Base-by-base conservation (phyloP, 1,140 invertebrate genomes). In the Sitophilus oryzae region DNA sequence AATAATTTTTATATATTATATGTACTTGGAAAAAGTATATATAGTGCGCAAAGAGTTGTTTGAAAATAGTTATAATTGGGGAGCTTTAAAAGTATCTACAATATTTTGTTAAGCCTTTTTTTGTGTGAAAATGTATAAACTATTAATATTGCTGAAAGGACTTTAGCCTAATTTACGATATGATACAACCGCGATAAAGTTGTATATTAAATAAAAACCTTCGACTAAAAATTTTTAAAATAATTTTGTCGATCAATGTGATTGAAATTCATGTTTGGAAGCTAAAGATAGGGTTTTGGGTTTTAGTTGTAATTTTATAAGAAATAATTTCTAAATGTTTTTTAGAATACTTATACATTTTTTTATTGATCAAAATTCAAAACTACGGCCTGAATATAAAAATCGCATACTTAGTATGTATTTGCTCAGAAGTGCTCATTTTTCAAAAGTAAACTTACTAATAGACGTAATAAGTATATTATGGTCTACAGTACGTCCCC, bases 81-180 rank as follows among this genome's bases (percentile, higher is more conserved):
- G 14, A 47, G 34, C 36, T 47, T 11, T 22, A 47, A 47, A 25
- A 25, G 6, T 23, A 25, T 18, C 3, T n/a, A 4, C 4, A 14
- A 19, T 5, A 20, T 4, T 11, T 9, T 43, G 41, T 43, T 19
- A n/a, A n/a, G n/a, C n/a, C n/a, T n/a, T n/a, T n/a, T n/a, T n/a
- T n/a, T n/a, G n/a, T n/a, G n/a, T n/a, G n/a, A n/a, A n/a, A n/a
- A n/a, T n/a, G n/a, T n/a, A n/a, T n/a, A n/a, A n/a, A n/a, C n/a
- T n/a, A n/a, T n/a, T n/a, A 23, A 30, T 51, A 46, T 64, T 63
- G 63, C 62, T 67, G 61, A 47, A 58, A 52, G 63, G 63, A 61
- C 58, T 59, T 65, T 63, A 67, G 61, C 60, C 64, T 62, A 45
- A n/a, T 10, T 46, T 14, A 6, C 25, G 11, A 30, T 30, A 11